Evolutionary conservation across 2,113 vertebrate species (phyloP).

Genomic region (Odocoileus hemionus): DNA sequence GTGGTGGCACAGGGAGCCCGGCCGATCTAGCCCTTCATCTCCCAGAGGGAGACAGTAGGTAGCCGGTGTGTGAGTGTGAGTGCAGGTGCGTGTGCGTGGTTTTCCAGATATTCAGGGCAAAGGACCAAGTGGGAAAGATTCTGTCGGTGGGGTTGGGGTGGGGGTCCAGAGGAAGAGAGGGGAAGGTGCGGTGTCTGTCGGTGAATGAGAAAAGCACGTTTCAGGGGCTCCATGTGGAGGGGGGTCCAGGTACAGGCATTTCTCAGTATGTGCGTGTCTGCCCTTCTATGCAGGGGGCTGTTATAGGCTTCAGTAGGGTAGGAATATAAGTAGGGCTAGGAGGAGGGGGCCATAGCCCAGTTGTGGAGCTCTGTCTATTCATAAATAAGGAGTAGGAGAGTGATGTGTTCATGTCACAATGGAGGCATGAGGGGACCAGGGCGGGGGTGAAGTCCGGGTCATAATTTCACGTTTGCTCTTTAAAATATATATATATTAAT

Average conservation of each 20-base stretch:
- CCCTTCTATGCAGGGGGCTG: neutral
- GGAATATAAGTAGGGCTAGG: neutral
- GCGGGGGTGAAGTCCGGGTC: conserved; percentile 7
- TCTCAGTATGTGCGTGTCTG: neutral
- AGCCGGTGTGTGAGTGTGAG: neutral
- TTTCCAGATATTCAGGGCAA: conserved; percentile 23
- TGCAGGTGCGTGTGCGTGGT: neutral
- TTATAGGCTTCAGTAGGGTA: neutral
- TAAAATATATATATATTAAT: neutral
- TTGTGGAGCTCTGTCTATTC: neutral
- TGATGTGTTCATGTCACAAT: neutral
- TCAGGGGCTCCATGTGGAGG: neutral
- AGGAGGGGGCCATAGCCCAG: neutral
- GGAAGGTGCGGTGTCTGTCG: neutral
- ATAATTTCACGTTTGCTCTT: conserved; percentile 53
- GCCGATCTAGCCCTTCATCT: neutral
- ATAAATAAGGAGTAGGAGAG: neutral
- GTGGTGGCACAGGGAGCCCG: neutral
- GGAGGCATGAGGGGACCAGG: neutral
- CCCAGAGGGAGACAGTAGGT: neutral
- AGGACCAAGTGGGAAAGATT: neutral
- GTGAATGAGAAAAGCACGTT: neutral
- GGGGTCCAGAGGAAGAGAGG: neutral
- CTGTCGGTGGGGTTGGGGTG: neutral
- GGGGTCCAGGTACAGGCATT: neutral